These are phyloP conservation scores for Drosophila austrosaltans DNA, from an alignment of 2,888 invertebrate genomes.

Conservation along the genomic window DNA sequence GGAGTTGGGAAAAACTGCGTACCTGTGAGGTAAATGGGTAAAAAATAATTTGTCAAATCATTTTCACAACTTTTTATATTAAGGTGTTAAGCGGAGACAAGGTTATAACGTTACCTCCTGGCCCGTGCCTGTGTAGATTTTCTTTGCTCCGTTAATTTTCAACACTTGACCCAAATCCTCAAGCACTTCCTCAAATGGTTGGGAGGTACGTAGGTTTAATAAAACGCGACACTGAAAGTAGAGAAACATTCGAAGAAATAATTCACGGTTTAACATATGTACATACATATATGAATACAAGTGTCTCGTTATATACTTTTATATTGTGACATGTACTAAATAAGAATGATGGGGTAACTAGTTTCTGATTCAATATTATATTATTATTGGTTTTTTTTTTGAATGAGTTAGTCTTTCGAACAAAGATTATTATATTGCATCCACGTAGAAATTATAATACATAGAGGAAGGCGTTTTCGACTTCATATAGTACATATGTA, in stretches of 20 bases:
- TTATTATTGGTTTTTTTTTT: too few species aligned
- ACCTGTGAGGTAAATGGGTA: conserved; percentile 85
- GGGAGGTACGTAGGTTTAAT: conserved; percentile 94
- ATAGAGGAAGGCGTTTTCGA: too few species aligned
- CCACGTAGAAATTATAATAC: too few species aligned
- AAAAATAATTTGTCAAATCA: conserved; percentile 37
- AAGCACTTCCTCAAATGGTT: conserved; percentile 96
- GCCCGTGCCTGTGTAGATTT: conserved; percentile 95
- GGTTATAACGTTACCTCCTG: conserved; percentile 89
- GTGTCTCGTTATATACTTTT: conserved; percentile 28
- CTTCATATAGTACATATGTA: too few species aligned
- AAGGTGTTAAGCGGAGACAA: conserved; percentile 50
- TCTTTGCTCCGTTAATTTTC: conserved; percentile 94
- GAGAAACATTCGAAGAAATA: background rate
- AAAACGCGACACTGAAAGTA: conserved; percentile 91
- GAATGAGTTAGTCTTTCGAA: too few species aligned
- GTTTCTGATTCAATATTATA: too few species aligned
- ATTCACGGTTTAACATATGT: conserved; percentile 26
- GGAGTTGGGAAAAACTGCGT: conserved; percentile 95
- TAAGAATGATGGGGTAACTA: too few species aligned
- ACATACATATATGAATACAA: conserved; percentile 19
- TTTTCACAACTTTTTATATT: conserved; percentile 37
- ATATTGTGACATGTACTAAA: too few species aligned
- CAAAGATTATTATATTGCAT: too few species aligned
- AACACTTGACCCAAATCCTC: conserved; percentile 96